A percentile compares a stretch with the other conserved stretches of the same genome.
Conservation (phyloP, 2,797 vertebrate genomes). For the Discoglossus pictus region DNA sequence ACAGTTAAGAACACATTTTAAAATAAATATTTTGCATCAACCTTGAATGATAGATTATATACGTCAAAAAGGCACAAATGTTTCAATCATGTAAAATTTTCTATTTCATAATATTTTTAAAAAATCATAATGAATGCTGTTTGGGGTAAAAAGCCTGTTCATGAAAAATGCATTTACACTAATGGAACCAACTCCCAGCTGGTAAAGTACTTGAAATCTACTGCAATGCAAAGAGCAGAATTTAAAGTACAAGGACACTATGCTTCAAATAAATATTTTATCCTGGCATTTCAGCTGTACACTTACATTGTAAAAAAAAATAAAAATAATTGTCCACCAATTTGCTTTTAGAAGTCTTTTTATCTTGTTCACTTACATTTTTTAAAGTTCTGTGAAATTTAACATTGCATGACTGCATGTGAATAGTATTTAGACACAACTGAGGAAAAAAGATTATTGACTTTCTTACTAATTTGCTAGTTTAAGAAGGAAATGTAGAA, state of each 20-base stretch:
- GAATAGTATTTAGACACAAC: too few relatives aligned
- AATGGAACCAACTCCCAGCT: slow-evolving; percentile 38
- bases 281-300: slow-evolving; percentile 15
- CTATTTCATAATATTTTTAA: slow-evolving; percentile 29
- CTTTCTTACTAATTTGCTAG: too few relatives aligned
- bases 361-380: neutral
- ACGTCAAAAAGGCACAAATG: slow-evolving; percentile 13
- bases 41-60: slow-evolving; percentile 29
- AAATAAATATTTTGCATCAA: slow-evolving; percentile 14
- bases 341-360: neutral
- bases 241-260: slow-evolving; percentile 41
- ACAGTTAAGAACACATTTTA: neutral
- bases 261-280: slow-evolving; percentile 42
- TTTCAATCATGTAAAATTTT: slow-evolving; percentile 29
- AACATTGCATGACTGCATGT: too few relatives aligned
- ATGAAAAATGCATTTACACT: slow-evolving; percentile 46
- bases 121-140: slow-evolving; percentile 11
- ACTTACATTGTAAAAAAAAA: neutral
- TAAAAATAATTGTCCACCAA: neutral
- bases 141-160: slow-evolving; percentile 25
- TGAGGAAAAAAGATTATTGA: too few relatives aligned
- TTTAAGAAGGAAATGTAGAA: too few relatives aligned
- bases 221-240: slow-evolving; percentile 27
- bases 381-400: too few relatives aligned
- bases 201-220: slow-evolving; percentile 25